Percentiles rank a stretch among this genome's conserved stretches.
phyloP scores from a whole-genome alignment of 2,797 vertebrate genomes.

The Coluber constrictor region DNA sequence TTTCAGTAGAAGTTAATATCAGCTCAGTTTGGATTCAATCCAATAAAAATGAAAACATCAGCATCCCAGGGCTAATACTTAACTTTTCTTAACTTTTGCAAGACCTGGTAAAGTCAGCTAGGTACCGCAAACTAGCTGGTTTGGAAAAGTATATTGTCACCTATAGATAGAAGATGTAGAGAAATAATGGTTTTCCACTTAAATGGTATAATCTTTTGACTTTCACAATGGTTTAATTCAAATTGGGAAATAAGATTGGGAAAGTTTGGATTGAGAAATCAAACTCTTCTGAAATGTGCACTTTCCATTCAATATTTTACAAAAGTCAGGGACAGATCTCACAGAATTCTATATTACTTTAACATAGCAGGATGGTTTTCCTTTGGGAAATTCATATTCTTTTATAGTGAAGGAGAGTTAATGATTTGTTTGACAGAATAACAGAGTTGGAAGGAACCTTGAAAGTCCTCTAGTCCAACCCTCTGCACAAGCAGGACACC shows the following conservation, averaged over 20 bases:
- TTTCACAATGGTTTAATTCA: conserved; percentile 9
- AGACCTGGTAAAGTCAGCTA: background rate
- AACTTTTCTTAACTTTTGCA: background rate
- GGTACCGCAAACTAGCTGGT: background rate
- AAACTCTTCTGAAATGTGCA: background rate
- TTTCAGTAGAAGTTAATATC: background rate
- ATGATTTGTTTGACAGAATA: background rate
- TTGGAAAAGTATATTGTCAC: background rate
- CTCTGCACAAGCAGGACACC: background rate
- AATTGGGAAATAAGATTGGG: background rate
- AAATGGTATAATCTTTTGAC: background rate
- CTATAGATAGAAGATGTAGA: background rate
- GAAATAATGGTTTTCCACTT: background rate
- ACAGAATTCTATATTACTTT: background rate
- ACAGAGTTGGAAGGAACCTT: background rate
- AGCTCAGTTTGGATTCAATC: background rate
- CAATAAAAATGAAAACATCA: background rate
- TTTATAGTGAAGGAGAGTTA: background rate
- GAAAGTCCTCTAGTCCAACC: background rate
- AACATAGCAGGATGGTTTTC: background rate
- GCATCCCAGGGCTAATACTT: background rate
- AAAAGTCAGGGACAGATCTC: background rate
- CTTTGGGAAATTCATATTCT: background rate
- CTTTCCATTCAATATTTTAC: background rate
- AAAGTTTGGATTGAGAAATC: background rate